phyloP scores from a whole-genome alignment of 1,140 invertebrate species.

The Macrotrachela quadricornifera region DNA sequence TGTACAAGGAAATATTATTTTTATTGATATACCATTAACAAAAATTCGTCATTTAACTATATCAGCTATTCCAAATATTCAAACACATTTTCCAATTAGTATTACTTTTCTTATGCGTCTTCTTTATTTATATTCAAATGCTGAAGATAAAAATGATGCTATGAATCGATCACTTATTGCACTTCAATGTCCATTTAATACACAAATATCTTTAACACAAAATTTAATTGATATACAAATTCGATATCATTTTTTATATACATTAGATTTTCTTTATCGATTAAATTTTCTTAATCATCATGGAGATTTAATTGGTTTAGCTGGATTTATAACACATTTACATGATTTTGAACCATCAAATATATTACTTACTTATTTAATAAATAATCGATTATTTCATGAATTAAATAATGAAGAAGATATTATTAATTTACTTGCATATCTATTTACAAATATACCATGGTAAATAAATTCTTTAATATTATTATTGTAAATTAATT shows the following conservation, averaged over 20 bases:
- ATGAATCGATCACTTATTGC: neutral
- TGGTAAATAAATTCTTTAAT: no score
- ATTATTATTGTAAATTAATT: no score
- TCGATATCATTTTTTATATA: neutral
- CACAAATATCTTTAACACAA: neutral
- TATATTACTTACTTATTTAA: neutral
- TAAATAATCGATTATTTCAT: neutral
- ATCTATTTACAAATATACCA: no score
- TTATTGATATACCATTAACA: neutral
- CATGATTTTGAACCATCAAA: conserved; percentile 1
- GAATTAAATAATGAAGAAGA: neutral
- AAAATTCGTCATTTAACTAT: neutral
- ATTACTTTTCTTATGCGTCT: neutral
- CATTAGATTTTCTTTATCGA: neutral
- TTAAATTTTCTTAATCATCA: neutral
- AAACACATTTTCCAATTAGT: neutral
- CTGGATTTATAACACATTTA: neutral
- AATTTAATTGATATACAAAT: neutral
- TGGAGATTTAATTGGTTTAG: neutral
- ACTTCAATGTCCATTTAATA: neutral
- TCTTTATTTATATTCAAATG: neutral
- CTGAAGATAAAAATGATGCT: neutral
- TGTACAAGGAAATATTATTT: neutral
- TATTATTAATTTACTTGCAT: no score
- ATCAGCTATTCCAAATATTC: neutral